phyloP scores from a whole-genome alignment of 2,888 invertebrate species.

The Mythimna pallens region DNA sequence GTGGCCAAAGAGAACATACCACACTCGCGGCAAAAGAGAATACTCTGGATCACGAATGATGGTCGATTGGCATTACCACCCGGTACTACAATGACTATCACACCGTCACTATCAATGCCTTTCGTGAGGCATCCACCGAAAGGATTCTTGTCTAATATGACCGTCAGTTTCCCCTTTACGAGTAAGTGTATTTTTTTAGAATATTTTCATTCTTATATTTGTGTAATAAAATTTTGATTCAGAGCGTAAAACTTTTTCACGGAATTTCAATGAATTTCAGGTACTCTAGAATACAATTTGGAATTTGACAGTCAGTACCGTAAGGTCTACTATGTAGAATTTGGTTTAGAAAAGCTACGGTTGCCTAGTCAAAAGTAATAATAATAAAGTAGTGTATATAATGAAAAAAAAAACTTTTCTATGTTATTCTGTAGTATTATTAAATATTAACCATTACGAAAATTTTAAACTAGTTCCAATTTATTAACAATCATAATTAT shows the following conservation, averaged over 20 bases:
- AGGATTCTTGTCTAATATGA: constrained; percentile 96
- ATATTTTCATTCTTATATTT: neutral
- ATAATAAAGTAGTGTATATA: constrained; percentile 15
- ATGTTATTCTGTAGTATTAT: neutral
- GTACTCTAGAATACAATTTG: constrained; percentile 79
- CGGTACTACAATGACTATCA: constrained; percentile 94
- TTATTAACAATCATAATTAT: constrained; percentile 1
- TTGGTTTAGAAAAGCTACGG: constrained; percentile 62
- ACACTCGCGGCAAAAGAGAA: constrained; percentile 95
- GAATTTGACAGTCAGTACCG: constrained; percentile 82
- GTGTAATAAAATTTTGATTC: neutral
- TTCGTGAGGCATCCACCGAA: constrained; percentile 96
- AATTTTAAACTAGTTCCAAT: neutral
- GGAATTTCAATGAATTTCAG: constrained; percentile 73
- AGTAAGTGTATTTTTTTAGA: constrained; percentile 90
- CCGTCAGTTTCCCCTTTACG: constrained; percentile 95
- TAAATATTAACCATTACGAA: neutral
- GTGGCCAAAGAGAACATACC: constrained; percentile 85
- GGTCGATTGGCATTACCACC: constrained; percentile 96
- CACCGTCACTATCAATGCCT: constrained; percentile 95
- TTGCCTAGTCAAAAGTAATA: constrained; percentile 73
- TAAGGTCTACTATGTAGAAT: constrained; percentile 64
- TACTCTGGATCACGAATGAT: constrained; percentile 96
- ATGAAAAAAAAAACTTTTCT: neutral
- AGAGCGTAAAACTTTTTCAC: neutral